Percentiles rank a stretch among this genome's conserved stretches.
These are phyloP conservation scores for Saxidomus purpurata DNA, from an alignment of 1,140 invertebrate genomes.

Conservation along the genomic window DNA sequence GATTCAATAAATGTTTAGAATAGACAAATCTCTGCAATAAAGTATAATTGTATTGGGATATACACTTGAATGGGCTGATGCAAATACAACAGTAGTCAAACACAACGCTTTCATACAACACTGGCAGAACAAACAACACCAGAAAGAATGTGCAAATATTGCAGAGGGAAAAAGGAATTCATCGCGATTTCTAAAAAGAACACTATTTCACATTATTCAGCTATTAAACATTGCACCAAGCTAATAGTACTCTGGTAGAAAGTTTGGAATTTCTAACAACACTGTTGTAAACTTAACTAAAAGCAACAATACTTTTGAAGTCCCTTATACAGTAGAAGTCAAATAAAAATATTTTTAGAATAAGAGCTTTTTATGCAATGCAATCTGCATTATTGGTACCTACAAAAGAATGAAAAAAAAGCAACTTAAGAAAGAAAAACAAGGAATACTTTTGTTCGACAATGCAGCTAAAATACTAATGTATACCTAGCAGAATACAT, in stretches of 20 bases:
- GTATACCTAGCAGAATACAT: too few species aligned
- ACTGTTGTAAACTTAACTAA: too few species aligned
- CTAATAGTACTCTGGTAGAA: background rate
- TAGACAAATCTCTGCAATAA: background rate
- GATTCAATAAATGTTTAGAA: background rate
- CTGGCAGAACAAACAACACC: slow-evolving; percentile 5
- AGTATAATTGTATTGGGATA: background rate
- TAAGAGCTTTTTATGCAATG: too few species aligned
- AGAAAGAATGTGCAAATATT: background rate
- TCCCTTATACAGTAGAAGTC: too few species aligned
- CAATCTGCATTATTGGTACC: too few species aligned
- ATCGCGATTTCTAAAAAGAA: background rate
- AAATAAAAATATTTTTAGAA: too few species aligned
- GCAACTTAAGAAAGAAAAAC: too few species aligned
- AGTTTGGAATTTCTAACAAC: too few species aligned
- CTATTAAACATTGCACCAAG: slow-evolving; percentile 2
- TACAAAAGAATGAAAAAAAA: too few species aligned
- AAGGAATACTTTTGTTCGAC: too few species aligned
- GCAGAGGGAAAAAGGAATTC: background rate
- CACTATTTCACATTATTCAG: background rate
- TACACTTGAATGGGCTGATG: background rate
- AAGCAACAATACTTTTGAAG: too few species aligned
- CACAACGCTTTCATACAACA: background rate
- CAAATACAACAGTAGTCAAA: background rate
- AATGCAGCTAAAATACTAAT: too few species aligned